phyloP scores from a whole-genome alignment of 2,888 invertebrate species.

The Adelphocoris suturalis region DNA sequence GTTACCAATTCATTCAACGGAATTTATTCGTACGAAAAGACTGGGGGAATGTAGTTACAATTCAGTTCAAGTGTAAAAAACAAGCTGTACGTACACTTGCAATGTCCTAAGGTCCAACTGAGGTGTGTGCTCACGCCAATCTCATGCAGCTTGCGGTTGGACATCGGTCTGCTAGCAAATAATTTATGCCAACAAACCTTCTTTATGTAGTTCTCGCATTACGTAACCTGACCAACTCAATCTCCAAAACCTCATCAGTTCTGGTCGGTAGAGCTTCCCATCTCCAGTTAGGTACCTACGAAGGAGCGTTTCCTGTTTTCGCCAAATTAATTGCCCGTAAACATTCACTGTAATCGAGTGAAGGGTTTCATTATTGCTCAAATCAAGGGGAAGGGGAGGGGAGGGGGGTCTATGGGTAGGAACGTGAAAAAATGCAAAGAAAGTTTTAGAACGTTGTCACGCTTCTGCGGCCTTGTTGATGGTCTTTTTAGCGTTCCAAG shows the following conservation, averaged over 20 bases:
- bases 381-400: background rate
- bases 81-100: too few species aligned
- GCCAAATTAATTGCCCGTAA: slow-evolving; percentile 57
- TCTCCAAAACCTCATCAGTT: slow-evolving; percentile 50
- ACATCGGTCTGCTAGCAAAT: too few species aligned
- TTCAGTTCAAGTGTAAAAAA: too few species aligned
- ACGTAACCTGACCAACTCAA: slow-evolving; percentile 7
- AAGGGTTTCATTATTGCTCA: background rate
- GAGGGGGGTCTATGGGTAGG: background rate
- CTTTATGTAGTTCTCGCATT: background rate
- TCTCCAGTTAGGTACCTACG: background rate
- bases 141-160: too few species aligned
- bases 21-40: too few species aligned
- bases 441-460: slow-evolving; percentile 14
- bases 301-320: slow-evolving; percentile 50
- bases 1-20: too few species aligned
- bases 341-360: slow-evolving; percentile 34
- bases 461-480: background rate
- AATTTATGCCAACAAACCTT: background rate
- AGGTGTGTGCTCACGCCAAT: too few species aligned
- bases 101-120: too few species aligned
- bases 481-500: background rate
- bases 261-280: slow-evolving; percentile 21
- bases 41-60: too few species aligned
- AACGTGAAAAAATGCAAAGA: background rate